Conservation (phyloP, 2,797 vertebrate species). For the Ctenosaura bakeri region DNA sequence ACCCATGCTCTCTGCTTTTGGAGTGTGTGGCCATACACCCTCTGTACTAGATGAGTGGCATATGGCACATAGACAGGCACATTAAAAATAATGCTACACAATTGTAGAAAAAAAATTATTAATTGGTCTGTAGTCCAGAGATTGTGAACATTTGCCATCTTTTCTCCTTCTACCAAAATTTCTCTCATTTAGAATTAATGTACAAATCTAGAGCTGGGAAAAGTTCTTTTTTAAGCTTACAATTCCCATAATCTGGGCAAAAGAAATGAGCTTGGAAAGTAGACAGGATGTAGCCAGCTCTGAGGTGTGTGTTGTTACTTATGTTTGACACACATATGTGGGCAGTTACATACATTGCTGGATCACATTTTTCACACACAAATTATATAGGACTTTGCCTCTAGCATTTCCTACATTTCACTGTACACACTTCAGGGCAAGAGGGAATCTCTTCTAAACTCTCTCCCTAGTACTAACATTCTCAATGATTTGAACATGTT, state of each 20-base stretch:
- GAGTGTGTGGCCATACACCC: neutral
- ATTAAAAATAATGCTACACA: neutral
- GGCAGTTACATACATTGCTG: neutral
- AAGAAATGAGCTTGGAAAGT: neutral
- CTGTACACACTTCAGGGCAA: neutral
- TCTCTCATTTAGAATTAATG: neutral
- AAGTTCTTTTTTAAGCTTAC: too few relatives aligned
- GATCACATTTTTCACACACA: neutral
- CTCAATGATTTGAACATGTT: neutral
- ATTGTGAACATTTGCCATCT: neutral
- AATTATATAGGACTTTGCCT: neutral
- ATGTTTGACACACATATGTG: neutral
- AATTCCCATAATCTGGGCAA: too few relatives aligned
- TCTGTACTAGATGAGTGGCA: neutral
- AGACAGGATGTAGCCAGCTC: neutral
- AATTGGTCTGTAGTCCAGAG: neutral
- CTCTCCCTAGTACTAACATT: neutral
- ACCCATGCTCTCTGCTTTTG: neutral
- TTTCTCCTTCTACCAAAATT: neutral
- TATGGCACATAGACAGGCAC: neutral
- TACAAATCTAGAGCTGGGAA: too few relatives aligned
- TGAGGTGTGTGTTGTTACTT: neutral
- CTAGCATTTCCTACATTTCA: neutral
- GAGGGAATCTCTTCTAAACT: neutral
- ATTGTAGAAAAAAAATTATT: neutral